phyloP scores from a whole-genome alignment of 2,888 invertebrate genomes.

The Macroteleia sp. region DNA sequence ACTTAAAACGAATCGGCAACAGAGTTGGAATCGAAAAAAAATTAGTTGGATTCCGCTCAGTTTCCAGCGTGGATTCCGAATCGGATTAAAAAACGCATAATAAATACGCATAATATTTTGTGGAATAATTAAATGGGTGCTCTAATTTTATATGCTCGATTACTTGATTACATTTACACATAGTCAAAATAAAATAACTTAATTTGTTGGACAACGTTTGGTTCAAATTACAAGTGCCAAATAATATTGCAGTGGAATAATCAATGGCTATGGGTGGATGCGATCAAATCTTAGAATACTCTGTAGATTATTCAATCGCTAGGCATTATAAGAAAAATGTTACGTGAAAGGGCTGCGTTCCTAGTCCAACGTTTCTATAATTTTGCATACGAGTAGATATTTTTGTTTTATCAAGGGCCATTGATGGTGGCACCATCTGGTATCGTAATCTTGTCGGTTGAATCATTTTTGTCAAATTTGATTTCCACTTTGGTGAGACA shows the following conservation, averaged over 20 bases:
- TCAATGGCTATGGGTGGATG: conserved; percentile 18
- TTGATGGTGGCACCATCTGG: not conserved
- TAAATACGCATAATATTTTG: not conserved
- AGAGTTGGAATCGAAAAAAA: no score
- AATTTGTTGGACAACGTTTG: not conserved
- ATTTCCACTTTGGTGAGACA: not conserved
- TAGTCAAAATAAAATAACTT: not conserved
- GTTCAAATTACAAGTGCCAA: conserved; percentile 19
- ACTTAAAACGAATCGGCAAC: no score
- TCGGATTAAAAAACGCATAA: no score
- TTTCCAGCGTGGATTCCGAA: no score
- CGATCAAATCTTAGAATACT: conserved; percentile 43
- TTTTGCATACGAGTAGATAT: conserved; percentile 9
- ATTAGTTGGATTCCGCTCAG: no score
- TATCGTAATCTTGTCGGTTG: no score
- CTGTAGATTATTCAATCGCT: conserved; percentile 21
- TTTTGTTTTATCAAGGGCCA: not conserved
- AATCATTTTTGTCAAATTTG: no score
- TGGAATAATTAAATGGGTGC: not conserved
- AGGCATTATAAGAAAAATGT: conserved; percentile 12
- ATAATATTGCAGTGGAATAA: conserved; percentile 8
- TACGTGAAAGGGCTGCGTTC: conserved; percentile 41
- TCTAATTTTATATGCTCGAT: conserved; percentile 25
- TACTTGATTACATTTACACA: conserved; percentile 32
- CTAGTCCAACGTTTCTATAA: conserved; percentile 50